phyloP scores from a whole-genome alignment of 1,140 invertebrate genomes.

The Heliconius melpomene region DNA sequence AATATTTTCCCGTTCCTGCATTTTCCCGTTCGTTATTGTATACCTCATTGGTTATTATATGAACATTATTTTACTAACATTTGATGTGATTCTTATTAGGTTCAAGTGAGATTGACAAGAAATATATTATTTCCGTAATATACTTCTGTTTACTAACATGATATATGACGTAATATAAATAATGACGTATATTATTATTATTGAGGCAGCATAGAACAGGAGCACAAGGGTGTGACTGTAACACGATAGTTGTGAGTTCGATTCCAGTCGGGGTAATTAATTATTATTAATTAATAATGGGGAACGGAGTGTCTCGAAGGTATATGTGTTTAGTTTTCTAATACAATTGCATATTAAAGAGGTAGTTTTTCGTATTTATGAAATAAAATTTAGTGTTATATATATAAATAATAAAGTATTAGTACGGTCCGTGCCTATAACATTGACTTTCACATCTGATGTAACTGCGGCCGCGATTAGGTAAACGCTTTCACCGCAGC shows the following conservation, averaged over 20 bases:
- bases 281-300: no score
- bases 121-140: not conserved
- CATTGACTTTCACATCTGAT: conserved; percentile 78
- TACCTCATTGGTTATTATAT: no score
- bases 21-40: no score
- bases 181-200: no score
- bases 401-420: conserved; percentile 3
- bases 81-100: conserved; percentile 2
- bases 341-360: no score
- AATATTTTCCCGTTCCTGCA: no score
- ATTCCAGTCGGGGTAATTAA: no score
- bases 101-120: not conserved
- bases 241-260: no score
- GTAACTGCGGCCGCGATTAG: conserved; percentile 65
- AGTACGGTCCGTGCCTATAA: conserved; percentile 50
- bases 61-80: not conserved
- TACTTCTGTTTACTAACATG: not conserved
- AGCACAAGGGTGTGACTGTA: no score
- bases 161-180: not conserved
- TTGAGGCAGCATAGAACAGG: no score
- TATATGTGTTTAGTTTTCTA: not conserved
- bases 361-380: no score
- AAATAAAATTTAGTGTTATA: not conserved
- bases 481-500: conserved; percentile 79
- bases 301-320: no score